Evolutionary conservation across 2,797 vertebrate species (phyloP).

Genomic region (Rhadinocentrus ornatus): DNA sequence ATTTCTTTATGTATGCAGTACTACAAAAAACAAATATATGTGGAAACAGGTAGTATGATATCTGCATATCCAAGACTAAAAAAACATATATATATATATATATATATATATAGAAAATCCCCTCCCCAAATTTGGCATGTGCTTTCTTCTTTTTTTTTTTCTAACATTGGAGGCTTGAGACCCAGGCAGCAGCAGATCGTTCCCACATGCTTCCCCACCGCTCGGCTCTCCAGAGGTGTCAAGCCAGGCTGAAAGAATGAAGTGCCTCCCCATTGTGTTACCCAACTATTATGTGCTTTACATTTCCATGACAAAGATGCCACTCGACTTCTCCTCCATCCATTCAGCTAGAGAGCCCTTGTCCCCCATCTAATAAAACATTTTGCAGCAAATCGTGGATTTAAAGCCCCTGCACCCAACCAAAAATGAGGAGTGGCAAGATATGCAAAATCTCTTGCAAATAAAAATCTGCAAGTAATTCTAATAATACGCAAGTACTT

Average conservation of each 20-base stretch:
- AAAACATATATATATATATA: no score
- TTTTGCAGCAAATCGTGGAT: constrained; percentile 95
- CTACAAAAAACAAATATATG: neutral
- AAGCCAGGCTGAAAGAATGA: constrained; percentile 96
- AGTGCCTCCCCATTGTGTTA: constrained; percentile 96
- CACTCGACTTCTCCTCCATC: constrained; percentile 99
- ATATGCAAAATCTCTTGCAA: constrained; percentile 24
- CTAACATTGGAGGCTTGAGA: constrained; percentile 60
- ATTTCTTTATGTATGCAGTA: neutral
- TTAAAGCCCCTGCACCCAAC: constrained; percentile 82
- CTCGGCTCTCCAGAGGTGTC: constrained; percentile 98
- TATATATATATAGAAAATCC: neutral
- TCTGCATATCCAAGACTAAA: neutral
- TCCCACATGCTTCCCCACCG: constrained; percentile 99
- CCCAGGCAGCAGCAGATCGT: constrained; percentile 89
- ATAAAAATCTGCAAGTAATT: constrained; percentile 6
- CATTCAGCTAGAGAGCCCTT: constrained; percentile 95
- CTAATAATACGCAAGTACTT: neutral
- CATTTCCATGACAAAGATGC: constrained; percentile 99
- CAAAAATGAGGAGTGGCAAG: constrained; percentile 13
- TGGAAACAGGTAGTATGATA: neutral
- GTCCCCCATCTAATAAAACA: constrained; percentile 95
- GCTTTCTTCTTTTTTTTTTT: constrained; percentile 42
- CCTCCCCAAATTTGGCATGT: constrained; percentile 24
- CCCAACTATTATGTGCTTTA: constrained; percentile 99